Percentiles rank a stretch among this genome's conserved stretches.
phyloP scores from a whole-genome alignment of 2,113 vertebrate genomes.

The Eulemur rufifrons region DNA sequence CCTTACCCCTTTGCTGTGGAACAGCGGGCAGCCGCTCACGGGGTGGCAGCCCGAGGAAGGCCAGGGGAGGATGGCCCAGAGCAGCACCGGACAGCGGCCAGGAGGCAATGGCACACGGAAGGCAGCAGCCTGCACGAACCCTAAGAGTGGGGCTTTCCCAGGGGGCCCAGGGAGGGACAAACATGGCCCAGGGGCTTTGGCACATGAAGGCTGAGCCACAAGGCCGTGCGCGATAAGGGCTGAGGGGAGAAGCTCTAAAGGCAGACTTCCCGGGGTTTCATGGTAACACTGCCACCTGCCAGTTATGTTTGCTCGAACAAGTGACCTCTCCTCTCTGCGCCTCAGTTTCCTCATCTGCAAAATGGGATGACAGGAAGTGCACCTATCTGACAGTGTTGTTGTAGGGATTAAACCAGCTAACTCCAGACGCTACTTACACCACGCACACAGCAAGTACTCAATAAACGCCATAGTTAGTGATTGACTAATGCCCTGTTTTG shows the following conservation, averaged over 20 bases:
- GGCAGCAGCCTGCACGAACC: background rate
- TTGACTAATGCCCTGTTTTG: too few species aligned
- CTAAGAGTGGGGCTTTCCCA: background rate
- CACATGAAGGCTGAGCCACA: background rate
- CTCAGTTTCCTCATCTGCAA: background rate
- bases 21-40: background rate
- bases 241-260: background rate
- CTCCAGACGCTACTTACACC: background rate
- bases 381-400: background rate
- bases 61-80: background rate
- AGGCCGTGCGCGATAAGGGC: rapidly evolving
- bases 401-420: background rate
- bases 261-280: background rate
- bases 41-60: background rate
- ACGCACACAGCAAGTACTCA: background rate
- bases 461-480: background rate
- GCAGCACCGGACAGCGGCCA: background rate
- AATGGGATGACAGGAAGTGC: background rate
- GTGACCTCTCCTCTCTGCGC: background rate
- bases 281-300: too few species aligned
- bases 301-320: background rate
- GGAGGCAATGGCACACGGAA: background rate
- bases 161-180: background rate
- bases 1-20: background rate
- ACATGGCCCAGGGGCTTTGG: background rate